Base-by-base conservation (phyloP, 2,113 vertebrate genomes). In the Eira barbara region DNA sequence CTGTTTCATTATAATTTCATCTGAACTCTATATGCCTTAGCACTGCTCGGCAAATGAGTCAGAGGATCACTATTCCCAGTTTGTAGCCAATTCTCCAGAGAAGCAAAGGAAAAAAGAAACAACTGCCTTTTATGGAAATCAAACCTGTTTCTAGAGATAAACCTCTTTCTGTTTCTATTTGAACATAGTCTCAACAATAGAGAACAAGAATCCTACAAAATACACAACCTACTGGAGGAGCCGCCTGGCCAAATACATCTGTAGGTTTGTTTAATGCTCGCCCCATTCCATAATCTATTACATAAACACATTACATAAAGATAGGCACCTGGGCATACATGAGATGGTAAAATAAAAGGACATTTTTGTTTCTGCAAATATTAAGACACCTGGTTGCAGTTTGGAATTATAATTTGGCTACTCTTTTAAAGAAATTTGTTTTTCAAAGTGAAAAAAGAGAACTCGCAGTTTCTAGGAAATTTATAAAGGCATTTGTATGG, bases 41-140 rank as follows among this genome's bases (percentile, higher is more conserved):
- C 65, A 93, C 97, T 93, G 97, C 97, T 98, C 97, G 80, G 95
- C 93, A 97, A 98, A 98, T 99, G 99, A 99, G 98, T 99, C 99
- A 99, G 98, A 98, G 98, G 98, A 98, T 98, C 99, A 99, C 98
- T 99, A 99, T 99, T 97, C 98, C 99, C 98, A 98, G 98, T 98
- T 98, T 98, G 98, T 97, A 98, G 99, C 99, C 99, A 99, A 98
- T 98, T 99, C 99, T 99, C 98, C 98, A 98, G 99, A 99, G 99
- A 99, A 98, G 98, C 98, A 98, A 98, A 96, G 98, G 96, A 92
- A 98, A 99, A 99, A 99, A 99, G 98, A 98, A 99, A 99, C 99
- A 98, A 98, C 98, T 98, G 98, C 99, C 99, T 99, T 99, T 99
- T 99, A 99, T 99, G 99, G 99, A 97, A 98, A 98, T 99, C 98